Conservation (phyloP, 2,113 vertebrate species). For the Phoxinus phoxinus region DNA sequence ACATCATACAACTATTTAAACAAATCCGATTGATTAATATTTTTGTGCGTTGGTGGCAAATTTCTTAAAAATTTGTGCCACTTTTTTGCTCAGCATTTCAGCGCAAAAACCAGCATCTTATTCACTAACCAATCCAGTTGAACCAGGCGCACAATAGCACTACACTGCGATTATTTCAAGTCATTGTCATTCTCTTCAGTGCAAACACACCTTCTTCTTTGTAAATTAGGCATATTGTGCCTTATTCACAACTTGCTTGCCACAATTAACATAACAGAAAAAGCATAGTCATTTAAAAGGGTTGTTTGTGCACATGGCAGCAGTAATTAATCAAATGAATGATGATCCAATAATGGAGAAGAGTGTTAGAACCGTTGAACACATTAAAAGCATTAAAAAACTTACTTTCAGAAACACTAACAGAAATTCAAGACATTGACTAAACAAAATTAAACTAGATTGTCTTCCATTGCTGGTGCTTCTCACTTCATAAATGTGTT, state of each 20-base stretch:
- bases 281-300: not conserved
- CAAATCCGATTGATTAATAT: conserved; percentile 5
- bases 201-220: not conserved
- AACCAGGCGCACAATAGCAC: not conserved
- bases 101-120: not conserved
- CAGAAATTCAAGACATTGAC: too few species aligned
- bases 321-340: conserved; percentile 3
- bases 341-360: not conserved
- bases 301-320: not conserved
- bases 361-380: not conserved
- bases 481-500: too few species aligned
- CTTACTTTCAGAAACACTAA: too few species aligned
- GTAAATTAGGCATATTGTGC: not conserved
- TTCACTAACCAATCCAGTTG: not conserved
- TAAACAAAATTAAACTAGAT: too few species aligned
- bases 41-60: not conserved
- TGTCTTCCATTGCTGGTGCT: too few species aligned
- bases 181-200: not conserved
- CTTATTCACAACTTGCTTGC: not conserved
- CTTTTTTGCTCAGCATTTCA: not conserved
- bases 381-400: too few species aligned
- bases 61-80: too few species aligned
- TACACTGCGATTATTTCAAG: not conserved
- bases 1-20: conserved; percentile 4
- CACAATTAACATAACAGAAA: not conserved